Percentiles rank a stretch among this genome's conserved stretches.
Conservation (phyloP, 2,113 vertebrate species). For the Odocoileus hemionus region DNA sequence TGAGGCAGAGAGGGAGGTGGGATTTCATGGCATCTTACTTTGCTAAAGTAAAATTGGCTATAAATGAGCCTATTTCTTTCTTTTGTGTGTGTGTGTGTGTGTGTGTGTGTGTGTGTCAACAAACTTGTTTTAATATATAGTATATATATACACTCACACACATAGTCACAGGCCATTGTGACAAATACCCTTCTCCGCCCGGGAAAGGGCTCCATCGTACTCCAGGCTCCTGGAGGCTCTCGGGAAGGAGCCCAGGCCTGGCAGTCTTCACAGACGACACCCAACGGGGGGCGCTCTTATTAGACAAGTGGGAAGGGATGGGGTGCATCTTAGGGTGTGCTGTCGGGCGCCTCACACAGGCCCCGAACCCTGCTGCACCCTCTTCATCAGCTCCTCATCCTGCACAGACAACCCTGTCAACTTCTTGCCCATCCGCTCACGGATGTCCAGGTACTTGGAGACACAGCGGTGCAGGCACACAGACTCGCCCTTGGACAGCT, state of each 20-base stretch:
- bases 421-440: conserved; percentile 93
- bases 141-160: not conserved
- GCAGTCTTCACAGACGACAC: conserved; percentile 9
- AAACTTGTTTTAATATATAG: conserved; percentile 45
- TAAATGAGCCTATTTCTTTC: not conserved
- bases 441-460: conserved; percentile 96
- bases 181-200: not conserved
- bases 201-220: not conserved
- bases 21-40: not conserved
- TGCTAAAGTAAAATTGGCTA: not conserved
- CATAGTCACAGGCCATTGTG: not conserved
- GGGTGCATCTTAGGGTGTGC: not conserved
- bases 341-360: conserved; percentile 21
- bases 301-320: not conserved
- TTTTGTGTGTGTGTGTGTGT: too few species aligned
- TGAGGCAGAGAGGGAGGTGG: not conserved
- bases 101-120: not conserved
- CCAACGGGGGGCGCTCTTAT: not conserved
- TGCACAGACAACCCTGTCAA: conserved; percentile 94
- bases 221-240: not conserved
- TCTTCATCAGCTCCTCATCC: conserved; percentile 93
- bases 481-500: conserved; percentile 93
- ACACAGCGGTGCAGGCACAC: conserved; percentile 96
- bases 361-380: conserved; percentile 81
- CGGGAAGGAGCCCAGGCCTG: not conserved